Percentiles rank a stretch among this genome's conserved stretches.
Conservation (phyloP, 2,797 vertebrate genomes). For the Chloroceryle inda region DNA sequence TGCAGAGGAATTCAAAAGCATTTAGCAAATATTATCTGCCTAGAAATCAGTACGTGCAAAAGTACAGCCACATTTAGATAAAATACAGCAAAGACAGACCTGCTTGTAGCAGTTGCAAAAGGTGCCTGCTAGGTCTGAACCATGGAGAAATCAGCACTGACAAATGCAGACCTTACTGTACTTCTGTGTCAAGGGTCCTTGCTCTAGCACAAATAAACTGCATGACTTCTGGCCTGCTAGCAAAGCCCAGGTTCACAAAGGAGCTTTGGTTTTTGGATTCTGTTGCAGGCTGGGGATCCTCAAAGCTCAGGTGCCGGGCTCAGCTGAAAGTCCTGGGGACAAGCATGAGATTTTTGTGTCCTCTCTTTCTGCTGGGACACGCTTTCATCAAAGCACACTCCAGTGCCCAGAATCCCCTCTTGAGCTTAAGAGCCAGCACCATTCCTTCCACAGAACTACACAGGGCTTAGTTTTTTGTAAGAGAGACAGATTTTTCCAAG, state of each 20-base stretch:
- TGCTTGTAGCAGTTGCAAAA: not conserved
- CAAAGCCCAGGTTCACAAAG: not conserved
- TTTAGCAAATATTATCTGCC: not conserved
- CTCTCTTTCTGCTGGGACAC: not conserved
- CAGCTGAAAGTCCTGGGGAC: not conserved
- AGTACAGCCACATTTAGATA: not conserved
- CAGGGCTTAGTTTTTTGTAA: not conserved
- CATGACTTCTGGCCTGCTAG: not conserved
- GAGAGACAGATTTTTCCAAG: not conserved
- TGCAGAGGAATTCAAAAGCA: constrained; percentile 3
- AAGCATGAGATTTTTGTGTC: not conserved
- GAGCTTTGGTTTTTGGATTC: not conserved
- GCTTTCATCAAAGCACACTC: not conserved
- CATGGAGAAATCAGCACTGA: not conserved
- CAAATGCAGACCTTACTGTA: not conserved
- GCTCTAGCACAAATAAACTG: not conserved
- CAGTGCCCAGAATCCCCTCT: not conserved
- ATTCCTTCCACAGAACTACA: not conserved
- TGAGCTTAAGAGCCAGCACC: not conserved
- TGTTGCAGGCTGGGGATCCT: not conserved
- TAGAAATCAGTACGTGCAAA: not conserved
- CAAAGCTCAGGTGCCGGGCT: not conserved
- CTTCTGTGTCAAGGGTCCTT: not conserved
- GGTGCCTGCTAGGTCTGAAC: not conserved
- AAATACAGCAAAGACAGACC: not conserved